Base-by-base conservation (phyloP, 64 coral and sea anemone species). In the Montipora efflorescens region DNA sequence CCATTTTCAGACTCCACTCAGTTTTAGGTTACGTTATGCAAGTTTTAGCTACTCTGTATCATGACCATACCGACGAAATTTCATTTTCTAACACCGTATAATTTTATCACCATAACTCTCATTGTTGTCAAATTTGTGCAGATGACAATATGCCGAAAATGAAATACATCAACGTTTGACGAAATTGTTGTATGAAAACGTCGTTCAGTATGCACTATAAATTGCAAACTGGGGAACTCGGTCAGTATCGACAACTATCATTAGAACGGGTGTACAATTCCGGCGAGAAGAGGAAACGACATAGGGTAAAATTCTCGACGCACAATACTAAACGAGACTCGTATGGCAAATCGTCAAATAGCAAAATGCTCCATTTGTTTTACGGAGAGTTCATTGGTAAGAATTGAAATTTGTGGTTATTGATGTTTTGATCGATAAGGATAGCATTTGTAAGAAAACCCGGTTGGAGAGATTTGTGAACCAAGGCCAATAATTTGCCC, bases 301-400 rank as follows among this genome's bases (percentile, higher is more conserved):
- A 36, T 36, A 36, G 2, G 3, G 4, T 64, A 55, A 55, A 12
- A 14, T 5, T 74, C 7, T 74, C n/a, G 43, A 19, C 9, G 3
- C 11, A 12, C 61, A 64, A 15, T 4, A 16, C 52, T 4, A 28
- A 45, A 76, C 28, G 46, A 47, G 36, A 13, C 43, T 46, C 8
- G 36, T 36, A 78, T 78, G 76, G 76, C 46, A 13, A 12, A 36
- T 49, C 16, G 47, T n/a, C 47, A 47, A 49, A 16, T 49, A 16
- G 8, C 36, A 12, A 43, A 67, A 48, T 86, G 82, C 45, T 36
- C 82, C 48, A 86, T 59, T 51, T 86, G 82, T 46, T 12, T 21
- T 2, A 50, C 36, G 19, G 18, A 72, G 2, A 71, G 48, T 49
- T 71, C 19, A 22, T 23, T 86, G 82, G 82, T 86, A 72, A 86